phyloP scores from a whole-genome alignment of 2,797 vertebrate species.

The Hephaestus fuliginosus region DNA sequence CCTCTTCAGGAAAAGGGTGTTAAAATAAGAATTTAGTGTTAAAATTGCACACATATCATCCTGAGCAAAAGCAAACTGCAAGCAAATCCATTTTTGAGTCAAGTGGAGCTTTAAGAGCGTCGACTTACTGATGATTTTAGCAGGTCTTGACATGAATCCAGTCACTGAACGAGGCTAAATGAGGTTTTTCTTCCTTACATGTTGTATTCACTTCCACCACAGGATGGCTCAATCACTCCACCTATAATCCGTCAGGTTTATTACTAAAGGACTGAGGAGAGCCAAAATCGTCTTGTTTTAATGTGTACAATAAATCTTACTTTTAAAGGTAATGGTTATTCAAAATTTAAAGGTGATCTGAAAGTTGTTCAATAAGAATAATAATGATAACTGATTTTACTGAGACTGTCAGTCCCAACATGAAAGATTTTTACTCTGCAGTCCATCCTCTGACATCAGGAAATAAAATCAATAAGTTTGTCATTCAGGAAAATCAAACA shows the following conservation, averaged over 20 bases:
- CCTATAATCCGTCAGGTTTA: not conserved
- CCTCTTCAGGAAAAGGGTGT: not conserved
- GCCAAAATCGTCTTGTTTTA: not conserved
- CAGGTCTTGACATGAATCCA: not conserved
- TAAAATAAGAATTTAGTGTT: not conserved
- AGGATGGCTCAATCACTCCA: conserved; percentile 49
- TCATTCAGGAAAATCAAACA: not conserved
- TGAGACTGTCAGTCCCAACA: conserved; percentile 9
- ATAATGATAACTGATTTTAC: not conserved
- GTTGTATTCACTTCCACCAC: conserved; percentile 37
- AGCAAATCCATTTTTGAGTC: not conserved
- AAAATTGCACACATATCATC: not conserved
- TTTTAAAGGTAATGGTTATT: not conserved
- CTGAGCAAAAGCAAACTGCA: not conserved
- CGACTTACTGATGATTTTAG: not conserved
- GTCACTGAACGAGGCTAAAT: not conserved
- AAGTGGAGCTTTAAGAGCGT: not conserved
- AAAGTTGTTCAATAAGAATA: not conserved
- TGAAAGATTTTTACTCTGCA: conserved; percentile 22
- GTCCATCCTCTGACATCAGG: not conserved
- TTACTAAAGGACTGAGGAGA: not conserved
- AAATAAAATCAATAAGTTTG: not conserved
- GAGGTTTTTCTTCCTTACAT: not conserved
- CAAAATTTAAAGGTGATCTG: not conserved
- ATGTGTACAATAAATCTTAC: not conserved